Percentiles rank a stretch among this genome's conserved stretches.
These are phyloP conservation scores for Orthonychiurus folsomi DNA, from an alignment of 2,888 invertebrate genomes.

Conservation along the genomic window DNA sequence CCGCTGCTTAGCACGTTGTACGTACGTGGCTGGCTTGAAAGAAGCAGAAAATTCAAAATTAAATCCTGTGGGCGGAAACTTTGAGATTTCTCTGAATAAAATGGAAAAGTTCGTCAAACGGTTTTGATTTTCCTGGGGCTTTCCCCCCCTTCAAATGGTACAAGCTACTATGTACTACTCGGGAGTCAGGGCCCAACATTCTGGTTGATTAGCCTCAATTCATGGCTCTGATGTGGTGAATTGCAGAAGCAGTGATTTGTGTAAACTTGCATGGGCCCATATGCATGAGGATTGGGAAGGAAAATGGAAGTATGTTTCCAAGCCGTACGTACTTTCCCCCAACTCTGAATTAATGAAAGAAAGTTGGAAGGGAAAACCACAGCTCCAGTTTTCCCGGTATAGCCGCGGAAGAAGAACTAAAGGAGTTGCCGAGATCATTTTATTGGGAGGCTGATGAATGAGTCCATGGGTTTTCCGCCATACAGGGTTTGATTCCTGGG, in stretches of 20 bases:
- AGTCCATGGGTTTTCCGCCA: conserved; percentile 10
- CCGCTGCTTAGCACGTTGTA: too few species aligned
- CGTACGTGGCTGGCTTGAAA: too few species aligned
- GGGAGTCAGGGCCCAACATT: neutral
- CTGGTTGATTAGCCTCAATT: conserved; percentile 1
- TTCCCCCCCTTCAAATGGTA: neutral
- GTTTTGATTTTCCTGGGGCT: neutral
- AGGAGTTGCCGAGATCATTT: conserved; percentile 9
- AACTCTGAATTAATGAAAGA: conserved; percentile 13
- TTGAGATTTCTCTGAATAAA: too few species aligned
- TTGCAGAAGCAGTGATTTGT: neutral
- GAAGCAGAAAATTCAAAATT: neutral
- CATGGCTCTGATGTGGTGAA: neutral
- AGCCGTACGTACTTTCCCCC: neutral
- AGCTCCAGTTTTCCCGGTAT: neutral
- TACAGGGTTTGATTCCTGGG: conserved; percentile 10
- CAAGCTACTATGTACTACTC: neutral
- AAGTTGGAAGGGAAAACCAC: conserved; percentile 12
- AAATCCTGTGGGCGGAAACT: neutral
- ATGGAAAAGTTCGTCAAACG: neutral
- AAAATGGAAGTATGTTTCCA: neutral
- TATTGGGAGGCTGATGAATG: conserved; percentile 14
- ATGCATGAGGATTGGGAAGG: neutral
- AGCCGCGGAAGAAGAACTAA: too few species aligned
- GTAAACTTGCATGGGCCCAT: neutral